phyloP scores from a whole-genome alignment of 2,113 vertebrate genomes.

The Crotalus viridis region DNA sequence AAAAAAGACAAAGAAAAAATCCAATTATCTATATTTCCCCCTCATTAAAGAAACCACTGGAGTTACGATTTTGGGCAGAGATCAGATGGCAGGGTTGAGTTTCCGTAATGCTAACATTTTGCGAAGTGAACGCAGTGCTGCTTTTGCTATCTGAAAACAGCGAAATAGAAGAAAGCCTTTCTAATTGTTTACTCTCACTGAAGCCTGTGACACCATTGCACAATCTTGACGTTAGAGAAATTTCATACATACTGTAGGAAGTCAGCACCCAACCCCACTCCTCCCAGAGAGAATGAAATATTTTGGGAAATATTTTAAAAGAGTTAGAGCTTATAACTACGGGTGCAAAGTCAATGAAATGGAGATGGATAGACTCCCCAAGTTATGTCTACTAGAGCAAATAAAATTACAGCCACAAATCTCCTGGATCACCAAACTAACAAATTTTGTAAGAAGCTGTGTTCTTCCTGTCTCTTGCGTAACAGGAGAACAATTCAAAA shows the following conservation, averaged over 20 bases:
- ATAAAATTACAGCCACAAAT: no score
- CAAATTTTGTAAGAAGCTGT: no score
- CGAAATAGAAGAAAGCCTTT: constrained; percentile 35
- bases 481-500: no score
- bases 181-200: not conserved
- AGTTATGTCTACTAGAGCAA: no score
- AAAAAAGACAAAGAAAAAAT: constrained; percentile 24
- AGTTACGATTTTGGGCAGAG: constrained; percentile 34
- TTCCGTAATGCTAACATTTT: constrained; percentile 40
- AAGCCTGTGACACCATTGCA: not conserved
- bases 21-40: constrained; percentile 38
- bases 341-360: no score
- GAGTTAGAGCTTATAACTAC: no score
- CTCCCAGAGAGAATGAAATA: no score
- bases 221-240: not conserved
- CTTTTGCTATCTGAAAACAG: constrained; percentile 45
- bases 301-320: no score
- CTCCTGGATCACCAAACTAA: no score
- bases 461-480: no score
- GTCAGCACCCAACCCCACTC: no score
- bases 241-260: not conserved
- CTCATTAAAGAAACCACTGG: constrained; percentile 50
- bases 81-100: constrained; percentile 37
- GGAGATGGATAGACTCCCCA: no score
- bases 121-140: constrained; percentile 41